Conservation (phyloP, 2,888 invertebrate species). For the Notodonta dromedarius region DNA sequence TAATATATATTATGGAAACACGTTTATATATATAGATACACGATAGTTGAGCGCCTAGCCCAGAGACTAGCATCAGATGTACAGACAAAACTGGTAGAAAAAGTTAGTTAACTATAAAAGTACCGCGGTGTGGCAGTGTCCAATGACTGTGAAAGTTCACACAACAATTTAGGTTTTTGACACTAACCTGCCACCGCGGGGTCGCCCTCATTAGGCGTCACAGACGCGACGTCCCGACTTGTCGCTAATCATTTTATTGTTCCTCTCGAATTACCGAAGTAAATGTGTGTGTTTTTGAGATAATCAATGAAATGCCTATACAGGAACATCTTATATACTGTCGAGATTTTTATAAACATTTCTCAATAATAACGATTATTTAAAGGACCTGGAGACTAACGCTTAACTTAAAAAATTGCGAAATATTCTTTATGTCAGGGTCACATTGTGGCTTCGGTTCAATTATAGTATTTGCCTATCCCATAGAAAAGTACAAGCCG, state of each 20-base stretch:
- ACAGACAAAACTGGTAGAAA: background rate
- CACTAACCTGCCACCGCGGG: slow-evolving; percentile 69
- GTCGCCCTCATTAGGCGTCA: slow-evolving; percentile 66
- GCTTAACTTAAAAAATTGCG: no score
- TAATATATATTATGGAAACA: no score
- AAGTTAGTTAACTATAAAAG: slow-evolving; percentile 60
- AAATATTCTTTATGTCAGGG: no score
- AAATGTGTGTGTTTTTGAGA: slow-evolving; percentile 3
- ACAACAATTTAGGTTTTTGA: slow-evolving; percentile 81
- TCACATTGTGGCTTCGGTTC: no score
- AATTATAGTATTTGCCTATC: background rate
- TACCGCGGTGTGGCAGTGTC: slow-evolving; percentile 40
- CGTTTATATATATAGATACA: no score
- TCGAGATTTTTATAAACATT: background rate
- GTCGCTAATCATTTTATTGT: slow-evolving; percentile 77
- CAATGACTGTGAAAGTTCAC: slow-evolving; percentile 83
- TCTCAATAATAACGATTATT: no score
- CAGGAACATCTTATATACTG: background rate
- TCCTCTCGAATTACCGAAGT: slow-evolving; percentile 40
- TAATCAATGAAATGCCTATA: slow-evolving; percentile 3
- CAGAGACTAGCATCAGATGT: no score
- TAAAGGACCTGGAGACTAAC: no score
- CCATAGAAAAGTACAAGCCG: no score
- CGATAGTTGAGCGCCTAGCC: no score
- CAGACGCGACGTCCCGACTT: slow-evolving; percentile 49